Evolutionary conservation across 2,888 invertebrate genomes (phyloP), one percentile per base, ranked within the genome.

Genomic region (Perizoma flavofasciatum): DNA sequence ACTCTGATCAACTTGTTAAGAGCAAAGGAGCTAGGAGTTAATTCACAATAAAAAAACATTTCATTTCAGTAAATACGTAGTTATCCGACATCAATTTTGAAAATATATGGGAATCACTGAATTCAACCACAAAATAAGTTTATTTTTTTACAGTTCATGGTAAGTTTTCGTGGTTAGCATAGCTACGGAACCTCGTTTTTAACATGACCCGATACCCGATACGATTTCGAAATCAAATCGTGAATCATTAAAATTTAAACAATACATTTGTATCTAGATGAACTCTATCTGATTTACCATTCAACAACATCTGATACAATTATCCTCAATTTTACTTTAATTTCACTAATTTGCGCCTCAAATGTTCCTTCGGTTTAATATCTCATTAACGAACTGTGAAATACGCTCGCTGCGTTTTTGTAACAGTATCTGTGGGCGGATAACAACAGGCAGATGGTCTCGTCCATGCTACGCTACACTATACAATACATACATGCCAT

Each of bases 381-480:
- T 63, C 61, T 64, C 61, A 64, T 62, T 64, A 55, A 56, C 37
- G 48, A 56, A 56, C 59, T 54, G 59, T 63, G 47, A 58, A 59
- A 61, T 59, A 59, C 65, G 60, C 40, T 59, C 52, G 33, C 51
- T 74, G 66, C 65, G 70, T 71, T 77, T 73, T 75, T 77, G 89
- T 87, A 90, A 89, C 82, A 70, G 71, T 78, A 90, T 89, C 86
- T 78, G 87, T 85, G 89, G 91, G 91, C 89, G 91, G 88, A 73
- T 77, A 79, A 78, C 73, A 79, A 77, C 75, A 71, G 81, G 82
- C 91, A 92, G 88, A 90, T 92, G 90, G 84, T 82, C 80, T 66
- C 68, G 46, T 49, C 33, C 63, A 73, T 73, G 73, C 74, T 73
- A 71, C 77, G 76, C 74, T 74, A 73, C 77, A 75, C 71, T 73